Evolutionary conservation across 1,140 invertebrate species (phyloP), one percentile per base, ranked within the genome.

Genomic region (Schmidtea mediterranea): DNA sequence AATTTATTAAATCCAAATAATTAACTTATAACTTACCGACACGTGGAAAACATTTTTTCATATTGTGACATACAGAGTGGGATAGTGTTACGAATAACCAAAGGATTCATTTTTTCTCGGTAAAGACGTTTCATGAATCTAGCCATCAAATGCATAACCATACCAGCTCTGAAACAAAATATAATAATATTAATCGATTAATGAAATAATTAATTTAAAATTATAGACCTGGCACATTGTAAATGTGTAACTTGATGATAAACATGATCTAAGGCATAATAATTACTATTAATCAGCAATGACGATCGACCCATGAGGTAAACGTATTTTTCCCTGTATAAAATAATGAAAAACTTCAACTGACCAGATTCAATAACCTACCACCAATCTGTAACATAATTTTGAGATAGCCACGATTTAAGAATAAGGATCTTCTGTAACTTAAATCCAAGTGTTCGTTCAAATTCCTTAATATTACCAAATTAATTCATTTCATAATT

Each of bases 11-110:
- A n/a, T n/a, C n/a, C n/a, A n/a, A n/a, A n/a, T n/a, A n/a, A n/a
- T n/a, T n/a, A n/a, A n/a, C n/a, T 40, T 15, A 43, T 16, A 12
- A n/a, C 2, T 18, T 15, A 51, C 23, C 90, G 74, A 0, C 80
- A 86, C 1, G 86, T 94, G 62, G 97, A 95, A 62, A 97, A 97
- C 26, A 87, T 71, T 48, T 89, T 71, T 65, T 94, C 86, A 65
- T 97, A 98, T 63, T 98, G 90, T 75, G 80, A 83, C 0, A 87
- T 94, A 63, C 90, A 97, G 21, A 98, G 67, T 0, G 90, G 90
- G 38, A 97, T 81, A 55, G 18, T 22, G 45, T 37, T 46, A 6
- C 18, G 23, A 36, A 46, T 46, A 16, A 46, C 5, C 13, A 46
- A n/a, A n/a, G 70, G 69, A 9, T 59, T 57, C 15, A 72, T 51